Evolutionary conservation across 2,888 invertebrate species (phyloP).

Genomic region (Pyrocoelia pectoralis): DNA sequence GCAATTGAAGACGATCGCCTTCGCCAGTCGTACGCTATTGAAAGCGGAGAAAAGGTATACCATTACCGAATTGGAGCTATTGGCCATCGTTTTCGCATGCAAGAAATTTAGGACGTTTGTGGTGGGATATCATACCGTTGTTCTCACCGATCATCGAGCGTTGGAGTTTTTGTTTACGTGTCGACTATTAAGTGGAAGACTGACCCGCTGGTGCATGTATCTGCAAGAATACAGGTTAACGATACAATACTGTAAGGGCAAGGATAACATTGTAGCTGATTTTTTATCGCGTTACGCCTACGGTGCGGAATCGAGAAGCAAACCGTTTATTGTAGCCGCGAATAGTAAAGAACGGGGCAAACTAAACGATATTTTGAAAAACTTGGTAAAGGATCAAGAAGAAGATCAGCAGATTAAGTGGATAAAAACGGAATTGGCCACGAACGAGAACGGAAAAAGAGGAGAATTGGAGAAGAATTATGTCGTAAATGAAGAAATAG

Average conservation of each 20-base stretch:
- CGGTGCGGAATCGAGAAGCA: neutral
- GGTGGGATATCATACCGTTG: neutral
- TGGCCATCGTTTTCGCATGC: conserved; percentile 16
- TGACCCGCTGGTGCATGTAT: neutral
- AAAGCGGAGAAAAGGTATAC: conserved; percentile 6
- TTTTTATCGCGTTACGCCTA: neutral
- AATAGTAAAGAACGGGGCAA: neutral
- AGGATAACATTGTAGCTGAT: neutral
- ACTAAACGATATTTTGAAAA: conserved; percentile 2
- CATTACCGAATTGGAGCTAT: conserved; percentile 7
- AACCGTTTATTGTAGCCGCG: neutral
- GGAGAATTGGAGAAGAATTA: too few species aligned
- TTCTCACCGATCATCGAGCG: neutral
- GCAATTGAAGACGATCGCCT: conserved; percentile 13
- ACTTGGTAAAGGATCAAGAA: neutral
- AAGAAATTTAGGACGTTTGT: conserved; percentile 15
- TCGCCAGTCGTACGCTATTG: conserved; percentile 15
- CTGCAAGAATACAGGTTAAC: neutral
- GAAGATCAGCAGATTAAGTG: neutral
- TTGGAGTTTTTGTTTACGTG: neutral
- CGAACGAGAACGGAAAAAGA: neutral
- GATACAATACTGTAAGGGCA: neutral
- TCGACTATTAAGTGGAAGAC: neutral
- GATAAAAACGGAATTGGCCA: neutral
- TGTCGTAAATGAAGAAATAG: too few species aligned